Conservation (phyloP, 2,113 vertebrate species). For the Meriones unguiculatus region DNA sequence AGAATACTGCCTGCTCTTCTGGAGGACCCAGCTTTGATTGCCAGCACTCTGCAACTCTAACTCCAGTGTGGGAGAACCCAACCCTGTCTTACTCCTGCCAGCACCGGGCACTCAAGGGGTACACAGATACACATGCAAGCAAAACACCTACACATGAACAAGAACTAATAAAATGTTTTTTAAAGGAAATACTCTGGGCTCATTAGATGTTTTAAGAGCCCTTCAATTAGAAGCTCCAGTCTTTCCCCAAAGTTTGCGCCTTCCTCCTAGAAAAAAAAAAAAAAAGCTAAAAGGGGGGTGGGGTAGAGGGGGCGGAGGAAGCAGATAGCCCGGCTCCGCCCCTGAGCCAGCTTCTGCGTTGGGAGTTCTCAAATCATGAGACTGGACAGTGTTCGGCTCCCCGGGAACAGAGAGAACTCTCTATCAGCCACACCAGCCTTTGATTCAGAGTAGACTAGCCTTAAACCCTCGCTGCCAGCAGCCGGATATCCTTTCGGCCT, state of each 20-base stretch:
- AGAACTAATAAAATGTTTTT: not conserved
- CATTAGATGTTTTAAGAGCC: not conserved
- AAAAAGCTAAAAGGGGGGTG: too few species aligned
- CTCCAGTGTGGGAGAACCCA: not conserved
- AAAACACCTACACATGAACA: not conserved
- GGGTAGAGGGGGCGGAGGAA: not conserved
- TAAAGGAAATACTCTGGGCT: not conserved
- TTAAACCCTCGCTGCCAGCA: not conserved
- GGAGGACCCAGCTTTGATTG: not conserved
- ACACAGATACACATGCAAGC: not conserved
- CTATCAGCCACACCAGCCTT: not conserved
- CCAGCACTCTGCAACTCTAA: not conserved
- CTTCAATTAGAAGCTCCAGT: not conserved
- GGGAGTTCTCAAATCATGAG: not conserved
- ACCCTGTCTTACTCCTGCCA: not conserved
- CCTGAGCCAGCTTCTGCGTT: not conserved
- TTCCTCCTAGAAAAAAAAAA: not conserved
- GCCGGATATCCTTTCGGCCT: not conserved
- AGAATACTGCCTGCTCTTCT: not conserved
- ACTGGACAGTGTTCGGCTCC: rapidly evolving
- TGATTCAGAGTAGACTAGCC: not conserved
- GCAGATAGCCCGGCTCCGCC: rapidly evolving
- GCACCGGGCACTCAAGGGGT: not conserved
- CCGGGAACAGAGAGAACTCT: not conserved
- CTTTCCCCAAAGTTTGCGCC: not conserved